Evolutionary conservation across 2,113 vertebrate species (phyloP), one percentile per base, ranked within the genome.

Genomic region (Rostratula benghalensis): DNA sequence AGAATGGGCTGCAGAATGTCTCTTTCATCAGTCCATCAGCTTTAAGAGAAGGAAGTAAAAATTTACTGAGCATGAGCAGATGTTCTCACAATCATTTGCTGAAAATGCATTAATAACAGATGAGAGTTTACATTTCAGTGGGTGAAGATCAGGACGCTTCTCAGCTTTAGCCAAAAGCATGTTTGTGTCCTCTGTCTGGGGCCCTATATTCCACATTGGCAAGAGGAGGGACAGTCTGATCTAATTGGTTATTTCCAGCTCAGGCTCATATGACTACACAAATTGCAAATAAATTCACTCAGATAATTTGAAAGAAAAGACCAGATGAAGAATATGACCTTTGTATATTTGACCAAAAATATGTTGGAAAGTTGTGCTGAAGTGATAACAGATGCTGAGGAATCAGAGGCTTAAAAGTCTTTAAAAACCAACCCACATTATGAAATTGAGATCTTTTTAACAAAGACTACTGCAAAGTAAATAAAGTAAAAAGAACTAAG

Each of bases 41-140:
- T 84, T 92, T 89, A 94, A 76, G 61, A 95, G 76, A 81, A 93
- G 61, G 73, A 92, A 89, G 90, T 69, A 94, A 94, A 92, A 95
- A 59, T 81, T 87, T 88, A 92, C 92, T 78, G 88, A 90, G 75
- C 87, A 75, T 64, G 13, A 95, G 86, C 90, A 97, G 90, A 93
- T 96, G 75, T 88, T 94, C 82, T 81, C 76, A 90, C 88, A 93
- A 94, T 93, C 76, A 95, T 94, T 37, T 83, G 30, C 61, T 91
- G 90, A 88, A 96, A 92, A 93, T 25, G 31, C 50, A 94, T 92
- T 94, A 96, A 88, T 65, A 94, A 83, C 90, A 96, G 90, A 95
- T 94, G 88, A 97, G 87, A 92, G 54, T 84, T 96, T 90, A 70
- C 64, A 94, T 95, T 90, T 93, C 95, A 96, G 61, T 57, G 74